Conservation (phyloP, 2,888 invertebrate species). For the Adineta ricciae region DNA sequence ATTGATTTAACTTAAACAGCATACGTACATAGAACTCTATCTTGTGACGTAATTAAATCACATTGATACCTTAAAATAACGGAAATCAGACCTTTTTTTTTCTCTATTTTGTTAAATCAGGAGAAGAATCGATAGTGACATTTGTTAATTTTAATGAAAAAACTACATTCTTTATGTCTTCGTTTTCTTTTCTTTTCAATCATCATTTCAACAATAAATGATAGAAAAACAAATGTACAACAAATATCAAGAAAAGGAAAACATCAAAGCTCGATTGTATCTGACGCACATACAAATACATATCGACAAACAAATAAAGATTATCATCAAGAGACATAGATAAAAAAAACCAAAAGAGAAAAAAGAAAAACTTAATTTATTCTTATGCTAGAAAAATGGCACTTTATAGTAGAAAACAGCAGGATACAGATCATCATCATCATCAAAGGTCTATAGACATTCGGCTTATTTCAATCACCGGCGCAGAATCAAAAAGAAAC, state of each 20-base stretch:
- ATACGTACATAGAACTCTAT: neutral
- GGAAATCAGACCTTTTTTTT: neutral
- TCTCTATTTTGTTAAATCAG: neutral
- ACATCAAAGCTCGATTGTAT: neutral
- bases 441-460: neutral
- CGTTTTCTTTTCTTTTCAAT: neutral
- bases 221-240: slow-evolving; percentile 5
- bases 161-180: neutral
- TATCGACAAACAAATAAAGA: neutral
- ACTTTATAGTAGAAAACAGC: neutral
- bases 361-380: neutral
- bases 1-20: neutral
- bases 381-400: neutral
- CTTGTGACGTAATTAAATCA: neutral
- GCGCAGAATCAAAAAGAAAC: neutral
- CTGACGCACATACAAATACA: slow-evolving; percentile 4
- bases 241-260: neutral
- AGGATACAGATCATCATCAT: neutral
- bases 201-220: neutral
- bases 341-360: neutral
- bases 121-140: neutral
- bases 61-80: neutral
- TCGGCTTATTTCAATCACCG: slow-evolving; percentile 9
- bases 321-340: neutral
- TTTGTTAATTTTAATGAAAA: neutral